Evolutionary conservation across 2,797 vertebrate species (phyloP), one percentile per base, ranked within the genome.

Genomic region (Peromyscus attwateri): DNA sequence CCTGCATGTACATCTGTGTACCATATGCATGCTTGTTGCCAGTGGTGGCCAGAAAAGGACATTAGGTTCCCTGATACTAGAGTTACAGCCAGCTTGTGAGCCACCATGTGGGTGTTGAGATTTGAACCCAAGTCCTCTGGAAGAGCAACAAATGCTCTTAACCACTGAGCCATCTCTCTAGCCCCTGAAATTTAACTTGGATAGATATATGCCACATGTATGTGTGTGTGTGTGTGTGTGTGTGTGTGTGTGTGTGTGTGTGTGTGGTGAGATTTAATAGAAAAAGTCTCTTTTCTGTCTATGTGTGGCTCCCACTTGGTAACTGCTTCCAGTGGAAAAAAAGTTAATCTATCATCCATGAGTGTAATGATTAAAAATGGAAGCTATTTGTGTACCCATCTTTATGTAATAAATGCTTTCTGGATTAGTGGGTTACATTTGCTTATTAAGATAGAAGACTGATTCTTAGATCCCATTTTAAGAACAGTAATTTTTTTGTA

Each of bases 391-490:
- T 52, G n/a, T 76, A 68, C 57, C 25, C 23, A 71, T 87, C 16
- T 89, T 81, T 82, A 87, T 84, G 46, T 57, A 52, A 71, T 37
- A 94, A 73, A 11, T 68, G 73, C 17, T 83, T 93, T 60, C 40
- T 27, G 89, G 29, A 6, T 77, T 87, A 52, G 12, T 90, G n/a
- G 13, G 29, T 92, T 95, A 40, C 9, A 90, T 87, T 92, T 90
- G 27, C 17, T 95, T 94, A 70, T 62, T 89, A 70, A 4, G 13
- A 43, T n/a, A 89, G 6, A 93, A 97, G 55, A 68, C 25, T 87
- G 60, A 91, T 92, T 91, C 52, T 95, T 81, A 23, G 52, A 88
- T 46, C 87, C 8, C 31, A 84, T 90, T 25, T 92, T 80, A 76
- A 76, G 1, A 82, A 46, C 25, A 89, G 31, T 94, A 52, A 83